phyloP scores from a whole-genome alignment of 53 echinoderm and acorn worm species.

The Holothuria scabra region DNA sequence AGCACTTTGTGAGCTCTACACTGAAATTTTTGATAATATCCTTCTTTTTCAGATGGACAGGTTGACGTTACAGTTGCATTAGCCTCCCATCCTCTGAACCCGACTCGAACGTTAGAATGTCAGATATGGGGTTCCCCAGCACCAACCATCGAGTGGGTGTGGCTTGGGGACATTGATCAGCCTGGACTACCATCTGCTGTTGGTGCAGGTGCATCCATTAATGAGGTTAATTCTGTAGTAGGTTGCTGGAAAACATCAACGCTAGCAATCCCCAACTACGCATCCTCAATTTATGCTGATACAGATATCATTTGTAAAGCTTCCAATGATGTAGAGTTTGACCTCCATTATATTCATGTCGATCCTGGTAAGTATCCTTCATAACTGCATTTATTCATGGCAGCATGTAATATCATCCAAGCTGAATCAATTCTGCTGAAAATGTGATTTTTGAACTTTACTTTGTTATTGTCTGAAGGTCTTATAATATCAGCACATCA shows the following conservation, averaged over 20 bases:
- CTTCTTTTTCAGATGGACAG: neutral
- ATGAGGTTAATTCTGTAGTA: neutral
- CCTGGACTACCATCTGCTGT: neutral
- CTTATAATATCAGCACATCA: too few relatives aligned
- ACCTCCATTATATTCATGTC: neutral
- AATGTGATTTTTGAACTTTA: too few relatives aligned
- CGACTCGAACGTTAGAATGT: neutral
- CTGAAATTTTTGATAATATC: too few relatives aligned
- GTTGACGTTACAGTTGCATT: neutral
- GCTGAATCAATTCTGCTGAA: too few relatives aligned
- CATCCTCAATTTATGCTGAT: slow-evolving; percentile 19
- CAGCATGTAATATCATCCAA: too few relatives aligned
- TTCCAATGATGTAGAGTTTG: slow-evolving; percentile 5
- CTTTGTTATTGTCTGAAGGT: too few relatives aligned
- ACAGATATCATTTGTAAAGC: neutral
- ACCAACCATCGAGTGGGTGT: slow-evolving; percentile 21
- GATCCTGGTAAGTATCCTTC: neutral
- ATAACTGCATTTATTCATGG: too few relatives aligned
- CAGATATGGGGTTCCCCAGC: neutral
- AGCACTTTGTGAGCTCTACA: too few relatives aligned
- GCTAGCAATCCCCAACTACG: neutral
- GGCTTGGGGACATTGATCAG: neutral
- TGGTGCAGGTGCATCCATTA: neutral
- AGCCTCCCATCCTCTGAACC: neutral
- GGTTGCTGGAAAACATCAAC: slow-evolving; percentile 10